Conservation (phyloP, 23 tunicate species). For the Ascidia mentula region DNA sequence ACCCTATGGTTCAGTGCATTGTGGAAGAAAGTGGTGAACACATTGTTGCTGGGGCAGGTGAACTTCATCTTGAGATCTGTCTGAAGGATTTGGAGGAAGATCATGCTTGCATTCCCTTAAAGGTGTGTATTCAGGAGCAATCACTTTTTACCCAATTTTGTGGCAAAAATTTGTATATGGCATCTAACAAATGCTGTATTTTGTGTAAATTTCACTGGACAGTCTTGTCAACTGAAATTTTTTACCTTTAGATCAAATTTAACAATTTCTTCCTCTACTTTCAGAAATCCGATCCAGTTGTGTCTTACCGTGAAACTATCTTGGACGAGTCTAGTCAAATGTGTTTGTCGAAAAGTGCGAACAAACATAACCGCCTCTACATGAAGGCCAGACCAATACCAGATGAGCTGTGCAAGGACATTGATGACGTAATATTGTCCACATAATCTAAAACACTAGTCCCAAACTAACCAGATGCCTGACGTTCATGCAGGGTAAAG, state of each 20-base stretch:
- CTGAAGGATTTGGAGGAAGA: conserved; percentile 97
- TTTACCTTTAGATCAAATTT: too few species aligned
- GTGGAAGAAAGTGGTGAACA: conserved; percentile 97
- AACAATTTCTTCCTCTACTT: too few species aligned
- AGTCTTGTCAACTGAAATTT: too few species aligned
- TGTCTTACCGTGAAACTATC: conserved; percentile 94
- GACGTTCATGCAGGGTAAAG: conserved; percentile 43
- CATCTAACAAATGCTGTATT: too few species aligned
- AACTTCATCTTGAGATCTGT: conserved; percentile 96
- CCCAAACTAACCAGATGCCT: not conserved
- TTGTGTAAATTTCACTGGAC: too few species aligned
- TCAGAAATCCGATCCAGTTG: conserved; percentile 98
- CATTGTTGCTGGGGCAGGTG: conserved; percentile 99
- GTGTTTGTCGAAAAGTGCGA: conserved; percentile 88
- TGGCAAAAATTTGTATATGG: too few species aligned
- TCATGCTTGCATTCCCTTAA: conserved; percentile 93
- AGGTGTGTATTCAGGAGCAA: too few species aligned
- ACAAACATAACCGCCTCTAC: conserved; percentile 91
- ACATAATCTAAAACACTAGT: too few species aligned
- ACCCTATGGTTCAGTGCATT: conserved; percentile 93
- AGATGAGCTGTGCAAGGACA: conserved; percentile 73
- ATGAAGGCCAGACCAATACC: conserved; percentile 77
- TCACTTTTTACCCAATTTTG: too few species aligned
- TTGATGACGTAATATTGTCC: conserved; percentile 87
- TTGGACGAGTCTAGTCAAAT: conserved; percentile 45